Conservation (phyloP, 2,113 vertebrate species). For the Coptodon bakossiorum region DNA sequence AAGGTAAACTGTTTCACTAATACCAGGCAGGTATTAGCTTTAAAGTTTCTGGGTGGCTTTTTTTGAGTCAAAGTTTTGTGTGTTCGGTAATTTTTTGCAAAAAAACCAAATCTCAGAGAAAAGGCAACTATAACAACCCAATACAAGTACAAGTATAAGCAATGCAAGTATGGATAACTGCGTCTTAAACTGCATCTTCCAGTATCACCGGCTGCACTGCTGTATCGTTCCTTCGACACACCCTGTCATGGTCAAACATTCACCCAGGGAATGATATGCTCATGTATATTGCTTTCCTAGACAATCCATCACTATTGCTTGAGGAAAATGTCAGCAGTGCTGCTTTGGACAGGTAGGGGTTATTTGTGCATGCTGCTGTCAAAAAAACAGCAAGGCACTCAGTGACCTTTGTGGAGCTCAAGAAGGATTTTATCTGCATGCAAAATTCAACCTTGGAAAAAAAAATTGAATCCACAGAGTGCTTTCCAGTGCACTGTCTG, state of each 20-base stretch:
- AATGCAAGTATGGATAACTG: fast-evolving
- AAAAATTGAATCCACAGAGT: neutral
- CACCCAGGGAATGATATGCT: neutral
- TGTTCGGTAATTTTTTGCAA: fast-evolving
- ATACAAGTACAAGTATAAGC: neutral
- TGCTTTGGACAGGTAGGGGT: slow-evolving; percentile 23
- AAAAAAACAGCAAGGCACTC: slow-evolving; percentile 38
- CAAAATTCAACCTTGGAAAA: slow-evolving; percentile 29
- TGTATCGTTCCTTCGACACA: neutral
- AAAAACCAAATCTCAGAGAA: neutral
- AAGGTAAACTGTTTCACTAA: neutral
- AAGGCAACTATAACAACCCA: neutral
- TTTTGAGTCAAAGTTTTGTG: neutral
- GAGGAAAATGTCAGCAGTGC: slow-evolving; percentile 30
- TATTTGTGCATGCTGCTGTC: slow-evolving; percentile 34
- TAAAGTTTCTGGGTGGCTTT: neutral
- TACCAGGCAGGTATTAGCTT: neutral
- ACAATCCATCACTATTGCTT: slow-evolving; percentile 15
- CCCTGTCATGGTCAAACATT: neutral
- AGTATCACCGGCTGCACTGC: neutral
- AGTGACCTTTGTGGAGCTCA: slow-evolving; percentile 46
- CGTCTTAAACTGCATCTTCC: neutral
- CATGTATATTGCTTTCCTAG: slow-evolving; percentile 6
- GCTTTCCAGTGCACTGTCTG: neutral
- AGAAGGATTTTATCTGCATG: slow-evolving; percentile 36